Base-by-base conservation (phyloP, 2,797 vertebrate species). In the Aphelocoma californica region DNA sequence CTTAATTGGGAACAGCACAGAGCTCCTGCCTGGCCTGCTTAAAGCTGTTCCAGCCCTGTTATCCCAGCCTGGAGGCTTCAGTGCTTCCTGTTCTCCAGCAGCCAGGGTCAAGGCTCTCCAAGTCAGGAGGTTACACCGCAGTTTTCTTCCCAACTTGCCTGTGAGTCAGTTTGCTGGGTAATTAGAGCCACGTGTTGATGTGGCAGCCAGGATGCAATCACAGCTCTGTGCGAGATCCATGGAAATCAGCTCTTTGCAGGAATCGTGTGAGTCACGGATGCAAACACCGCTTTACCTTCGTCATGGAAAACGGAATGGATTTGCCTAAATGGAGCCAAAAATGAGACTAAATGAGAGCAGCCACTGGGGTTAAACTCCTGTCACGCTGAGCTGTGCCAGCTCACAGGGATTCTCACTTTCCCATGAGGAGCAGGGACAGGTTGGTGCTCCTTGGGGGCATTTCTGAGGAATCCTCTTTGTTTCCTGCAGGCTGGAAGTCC, bases 401-500 rank as follows among this genome's bases (percentile, higher is more conserved):
- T 28, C 53, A 3, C 32, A 0, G 58, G 44, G n/a, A 8, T 12
- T 34, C 29, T 61, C 53, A 29, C 8, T 32, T 32, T 47, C 36
- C 74, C 1, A 0, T 26, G 17, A 29, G 4, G 5, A 40, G 8
- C 32, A 31, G n/a, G 0, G 8, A 40, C 18, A 24, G 18, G 5
- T 38, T 29, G 67, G 4, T 93, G 72, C 61, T 50, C 36, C 56
- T 56, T 4, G 0, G 29, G 81, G 54, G 71, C 77, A 1, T 10
- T 91, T 70, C 95, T 98, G 95, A 97, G 95, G 90, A 88, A 61
- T 90, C 78, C 61, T 92, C 53, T 67, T 40, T 40, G 64, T 65
- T 38, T 64, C 72, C 89, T 96, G 56, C 97, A 99, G 99, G 98
- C 96, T 99, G 97, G 99, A 99, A 95, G 99, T 99, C n/a, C 99